Evolutionary conservation across 2,888 invertebrate species (phyloP).

Genomic region (Mongoloraphidia duomilia): DNA sequence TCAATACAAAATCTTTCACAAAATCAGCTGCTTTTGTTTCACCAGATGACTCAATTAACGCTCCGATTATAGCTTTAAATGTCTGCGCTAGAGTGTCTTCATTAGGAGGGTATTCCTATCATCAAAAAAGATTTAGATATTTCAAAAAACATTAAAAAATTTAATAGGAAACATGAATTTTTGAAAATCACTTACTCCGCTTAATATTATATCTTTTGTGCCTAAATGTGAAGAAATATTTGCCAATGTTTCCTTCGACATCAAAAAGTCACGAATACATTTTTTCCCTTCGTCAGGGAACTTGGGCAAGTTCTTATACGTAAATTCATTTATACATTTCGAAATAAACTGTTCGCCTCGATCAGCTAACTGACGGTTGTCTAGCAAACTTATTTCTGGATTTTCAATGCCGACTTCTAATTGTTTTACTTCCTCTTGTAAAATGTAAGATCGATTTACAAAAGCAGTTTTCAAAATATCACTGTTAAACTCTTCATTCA

Average conservation of each 20-base stretch:
- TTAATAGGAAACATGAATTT: background rate
- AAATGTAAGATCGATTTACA: slow-evolving; percentile 62
- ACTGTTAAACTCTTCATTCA: slow-evolving; percentile 69
- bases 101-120: slow-evolving; percentile 57
- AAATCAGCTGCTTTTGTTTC: slow-evolving; percentile 54
- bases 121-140: slow-evolving; percentile 8
- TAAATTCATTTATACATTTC: slow-evolving; percentile 48
- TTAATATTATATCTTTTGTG: slow-evolving; percentile 65
- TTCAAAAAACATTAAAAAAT: background rate
- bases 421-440: slow-evolving; percentile 41
- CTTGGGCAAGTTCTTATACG: slow-evolving; percentile 53
- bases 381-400: slow-evolving; percentile 37
- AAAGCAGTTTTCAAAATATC: slow-evolving; percentile 60
- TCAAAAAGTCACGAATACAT: slow-evolving; percentile 48
- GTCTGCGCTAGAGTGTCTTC: slow-evolving; percentile 50
- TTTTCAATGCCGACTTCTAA: slow-evolving; percentile 49
- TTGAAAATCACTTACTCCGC: slow-evolving; percentile 42
- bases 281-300: slow-evolving; percentile 65
- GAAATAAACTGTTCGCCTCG: slow-evolving; percentile 54
- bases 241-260: slow-evolving; percentile 49
- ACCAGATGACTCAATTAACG: slow-evolving; percentile 52
- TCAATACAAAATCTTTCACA: slow-evolving; percentile 69
- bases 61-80: slow-evolving; percentile 70
- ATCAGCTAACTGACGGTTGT: slow-evolving; percentile 53
- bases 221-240: slow-evolving; percentile 64